Conservation (phyloP, 1,140 invertebrate genomes). For the Gryllus bimaculatus region DNA sequence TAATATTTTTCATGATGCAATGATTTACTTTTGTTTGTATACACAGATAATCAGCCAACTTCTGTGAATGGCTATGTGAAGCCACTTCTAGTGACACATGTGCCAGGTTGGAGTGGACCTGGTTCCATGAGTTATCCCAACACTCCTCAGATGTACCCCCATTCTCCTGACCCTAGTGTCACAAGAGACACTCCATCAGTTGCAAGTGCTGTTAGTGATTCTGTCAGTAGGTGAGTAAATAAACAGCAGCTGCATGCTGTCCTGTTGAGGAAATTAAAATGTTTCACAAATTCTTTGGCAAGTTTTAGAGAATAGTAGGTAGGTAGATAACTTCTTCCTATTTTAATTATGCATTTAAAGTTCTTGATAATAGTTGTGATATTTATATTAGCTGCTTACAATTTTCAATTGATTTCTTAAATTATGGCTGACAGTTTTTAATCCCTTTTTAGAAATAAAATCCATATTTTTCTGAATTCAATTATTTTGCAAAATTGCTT, state of each 20-base stretch:
- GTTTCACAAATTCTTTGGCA: neutral
- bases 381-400: neutral
- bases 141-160: conserved; percentile 50
- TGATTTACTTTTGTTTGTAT: conserved; percentile 14
- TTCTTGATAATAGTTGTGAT: neutral
- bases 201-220: conserved; percentile 36
- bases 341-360: neutral
- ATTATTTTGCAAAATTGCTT: too few species aligned
- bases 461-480: too few species aligned
- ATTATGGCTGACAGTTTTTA: conserved; percentile 14
- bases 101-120: conserved; percentile 56
- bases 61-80: conserved; percentile 78
- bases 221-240: conserved; percentile 30
- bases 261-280: neutral
- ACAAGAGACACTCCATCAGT: conserved; percentile 57
- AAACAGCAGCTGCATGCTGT: conserved; percentile 18
- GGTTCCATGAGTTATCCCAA: conserved; percentile 47
- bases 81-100: conserved; percentile 71
- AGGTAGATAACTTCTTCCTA: neutral
- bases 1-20: neutral
- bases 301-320: conserved; percentile 15
- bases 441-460: too few species aligned
- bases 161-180: conserved; percentile 53
- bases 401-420: conserved; percentile 26
- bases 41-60: conserved; percentile 54